Percentiles rank a stretch among this genome's conserved stretches.
phyloP scores from a whole-genome alignment of 2,888 invertebrate genomes.

The Electrophaes corylata region DNA sequence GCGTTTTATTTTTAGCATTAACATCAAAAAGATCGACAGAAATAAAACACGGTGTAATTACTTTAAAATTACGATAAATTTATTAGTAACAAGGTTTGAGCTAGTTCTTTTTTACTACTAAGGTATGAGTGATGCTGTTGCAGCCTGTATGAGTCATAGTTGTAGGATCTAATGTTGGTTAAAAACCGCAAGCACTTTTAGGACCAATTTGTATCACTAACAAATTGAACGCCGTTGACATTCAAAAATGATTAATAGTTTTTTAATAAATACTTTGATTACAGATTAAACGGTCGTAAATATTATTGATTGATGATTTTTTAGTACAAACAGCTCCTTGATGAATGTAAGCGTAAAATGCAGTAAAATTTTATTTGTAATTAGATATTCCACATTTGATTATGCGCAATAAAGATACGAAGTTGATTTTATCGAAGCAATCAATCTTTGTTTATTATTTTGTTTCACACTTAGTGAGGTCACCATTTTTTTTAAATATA shows the following conservation, averaged over 20 bases:
- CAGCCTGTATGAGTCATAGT: not conserved
- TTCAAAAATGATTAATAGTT: conserved; percentile 35
- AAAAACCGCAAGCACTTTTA: not conserved
- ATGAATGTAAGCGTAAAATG: conserved; percentile 21
- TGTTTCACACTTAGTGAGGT: conserved; percentile 20
- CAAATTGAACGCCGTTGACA: conserved; percentile 29
- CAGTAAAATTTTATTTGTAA: conserved; percentile 21
- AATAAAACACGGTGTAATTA: no score
- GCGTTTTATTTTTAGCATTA: no score
- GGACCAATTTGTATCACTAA: conserved; percentile 4
- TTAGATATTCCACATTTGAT: conserved; percentile 21
- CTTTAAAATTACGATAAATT: no score
- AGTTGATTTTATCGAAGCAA: conserved; percentile 38
- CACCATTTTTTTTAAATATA: conserved; percentile 5
- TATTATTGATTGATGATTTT: conserved; percentile 33
- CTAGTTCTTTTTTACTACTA: no score
- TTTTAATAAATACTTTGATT: conserved; percentile 33
- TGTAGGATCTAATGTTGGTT: not conserved
- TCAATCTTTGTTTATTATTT: conserved; percentile 26
- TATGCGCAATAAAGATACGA: conserved; percentile 22
- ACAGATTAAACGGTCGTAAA: conserved; percentile 30
- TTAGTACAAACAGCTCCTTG: conserved; percentile 20
- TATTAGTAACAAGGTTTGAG: no score
- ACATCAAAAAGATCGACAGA: no score
- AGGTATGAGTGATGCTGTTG: not conserved